A percentile compares a stretch with the other conserved stretches of the same genome.
These are phyloP conservation scores for Boulengeromyrus knoepffleri DNA, from an alignment of 2,113 vertebrate genomes.

Conservation along the genomic window DNA sequence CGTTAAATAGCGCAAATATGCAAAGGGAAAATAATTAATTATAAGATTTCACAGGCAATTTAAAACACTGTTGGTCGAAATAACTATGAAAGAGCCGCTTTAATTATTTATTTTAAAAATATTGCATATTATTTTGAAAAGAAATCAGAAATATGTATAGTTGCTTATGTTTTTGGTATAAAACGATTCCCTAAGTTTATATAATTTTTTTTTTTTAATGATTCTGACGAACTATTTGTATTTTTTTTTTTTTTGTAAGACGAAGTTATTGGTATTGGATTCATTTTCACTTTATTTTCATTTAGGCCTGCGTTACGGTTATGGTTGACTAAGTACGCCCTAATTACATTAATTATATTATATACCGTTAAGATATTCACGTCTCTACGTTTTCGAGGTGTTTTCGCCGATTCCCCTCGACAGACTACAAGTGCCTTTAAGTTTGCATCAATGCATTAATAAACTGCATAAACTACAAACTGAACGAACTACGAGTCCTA, in stretches of 20 bases:
- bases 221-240: not conserved
- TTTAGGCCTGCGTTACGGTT: not conserved
- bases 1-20: not conserved
- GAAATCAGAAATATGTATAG: not conserved
- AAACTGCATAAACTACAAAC: not conserved
- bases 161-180: not conserved
- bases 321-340: not conserved
- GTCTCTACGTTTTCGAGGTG: not conserved
- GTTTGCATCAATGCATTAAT: not conserved
- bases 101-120: not conserved
- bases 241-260: not conserved
- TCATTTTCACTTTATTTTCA: not conserved
- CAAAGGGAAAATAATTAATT: not conserved
- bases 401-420: not conserved
- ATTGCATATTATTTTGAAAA: not conserved
- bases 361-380: not conserved
- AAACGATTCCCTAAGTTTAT: not conserved
- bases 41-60: not conserved
- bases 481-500: no score
- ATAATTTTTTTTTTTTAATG: no score
- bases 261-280: not conserved
- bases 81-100: not conserved
- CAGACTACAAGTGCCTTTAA: not conserved
- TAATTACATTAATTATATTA: not conserved
- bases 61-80: not conserved